Evolutionary conservation across 2,113 vertebrate species (phyloP).

Genomic region (Entelurus aequoreus): DNA sequence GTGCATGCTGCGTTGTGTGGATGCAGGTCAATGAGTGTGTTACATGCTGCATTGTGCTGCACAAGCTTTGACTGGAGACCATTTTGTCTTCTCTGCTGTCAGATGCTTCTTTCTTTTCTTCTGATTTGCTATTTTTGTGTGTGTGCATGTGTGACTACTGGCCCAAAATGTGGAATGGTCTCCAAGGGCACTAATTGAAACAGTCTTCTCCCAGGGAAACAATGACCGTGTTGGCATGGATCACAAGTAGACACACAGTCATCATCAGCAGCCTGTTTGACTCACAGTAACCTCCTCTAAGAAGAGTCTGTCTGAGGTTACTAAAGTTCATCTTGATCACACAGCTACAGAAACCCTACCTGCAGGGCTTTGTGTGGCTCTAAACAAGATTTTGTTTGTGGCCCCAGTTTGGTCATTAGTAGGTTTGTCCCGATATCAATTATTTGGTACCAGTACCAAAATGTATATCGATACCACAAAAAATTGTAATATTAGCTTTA

Average conservation of each 20-base stretch:
- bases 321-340: slow-evolving; percentile 45
- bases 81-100: background rate
- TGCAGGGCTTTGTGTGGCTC: no score
- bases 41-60: background rate
- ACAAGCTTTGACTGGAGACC: no score
- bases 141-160: background rate
- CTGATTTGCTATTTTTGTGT: no score
- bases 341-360: slow-evolving; percentile 16
- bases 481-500: no score
- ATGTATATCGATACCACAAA: no score
- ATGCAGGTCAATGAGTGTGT: background rate
- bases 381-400: no score
- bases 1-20: slow-evolving; percentile 4
- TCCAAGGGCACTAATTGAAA: background rate
- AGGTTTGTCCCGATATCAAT: no score
- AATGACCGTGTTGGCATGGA: slow-evolving; percentile 9
- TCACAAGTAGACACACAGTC: slow-evolving; percentile 14
- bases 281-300: slow-evolving; percentile 52
- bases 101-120: background rate
- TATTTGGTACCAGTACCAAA: no score
- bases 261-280: slow-evolving; percentile 15
- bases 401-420: no score
- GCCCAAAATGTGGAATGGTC: background rate
- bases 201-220: background rate
- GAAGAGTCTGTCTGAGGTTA: slow-evolving; percentile 35